These are phyloP conservation scores for Beris chalybata DNA, from an alignment of 2,888 invertebrate species.

Conservation along the genomic window DNA sequence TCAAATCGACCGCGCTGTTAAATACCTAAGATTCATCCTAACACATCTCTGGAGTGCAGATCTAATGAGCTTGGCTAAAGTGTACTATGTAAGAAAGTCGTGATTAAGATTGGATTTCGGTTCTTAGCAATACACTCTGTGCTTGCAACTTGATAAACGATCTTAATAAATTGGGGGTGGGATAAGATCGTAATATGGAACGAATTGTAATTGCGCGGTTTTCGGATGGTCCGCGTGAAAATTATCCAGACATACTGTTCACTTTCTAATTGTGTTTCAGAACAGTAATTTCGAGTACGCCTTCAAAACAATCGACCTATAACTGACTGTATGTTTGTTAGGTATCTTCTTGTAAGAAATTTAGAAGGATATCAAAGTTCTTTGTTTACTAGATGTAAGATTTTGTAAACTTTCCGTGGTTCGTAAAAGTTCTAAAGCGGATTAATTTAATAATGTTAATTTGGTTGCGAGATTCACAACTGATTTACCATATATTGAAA, in stretches of 20 bases:
- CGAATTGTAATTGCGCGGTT: conserved; percentile 28
- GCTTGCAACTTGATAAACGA: conserved; percentile 29
- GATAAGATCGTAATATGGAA: conserved; percentile 22
- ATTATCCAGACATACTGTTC: conserved; percentile 27
- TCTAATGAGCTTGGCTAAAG: conserved; percentile 21
- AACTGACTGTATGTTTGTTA: conserved; percentile 4
- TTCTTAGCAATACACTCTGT: conserved; percentile 1
- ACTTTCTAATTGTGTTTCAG: conserved; percentile 28
- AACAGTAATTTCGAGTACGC: conserved; percentile 29
- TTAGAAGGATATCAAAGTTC: conserved; percentile 5
- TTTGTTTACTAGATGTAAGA: conserved; percentile 23
- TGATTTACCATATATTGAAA: too few relatives aligned
- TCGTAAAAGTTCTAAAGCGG: conserved; percentile 8
- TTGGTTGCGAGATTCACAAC: too few relatives aligned
- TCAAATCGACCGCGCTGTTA: too few relatives aligned
- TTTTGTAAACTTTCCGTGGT: conserved; percentile 27
- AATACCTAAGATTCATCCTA: too few relatives aligned
- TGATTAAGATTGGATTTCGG: conserved; percentile 14
- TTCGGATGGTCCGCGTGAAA: background rate
- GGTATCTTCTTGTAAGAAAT: conserved; percentile 13
- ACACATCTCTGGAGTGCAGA: background rate
- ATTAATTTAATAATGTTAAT: too few relatives aligned
- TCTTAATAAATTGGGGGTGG: conserved; percentile 32
- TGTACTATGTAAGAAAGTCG: conserved; percentile 9
- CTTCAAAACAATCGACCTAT: background rate